phyloP scores from a whole-genome alignment of 2,888 invertebrate genomes.

The Pherbina coryleti region DNA sequence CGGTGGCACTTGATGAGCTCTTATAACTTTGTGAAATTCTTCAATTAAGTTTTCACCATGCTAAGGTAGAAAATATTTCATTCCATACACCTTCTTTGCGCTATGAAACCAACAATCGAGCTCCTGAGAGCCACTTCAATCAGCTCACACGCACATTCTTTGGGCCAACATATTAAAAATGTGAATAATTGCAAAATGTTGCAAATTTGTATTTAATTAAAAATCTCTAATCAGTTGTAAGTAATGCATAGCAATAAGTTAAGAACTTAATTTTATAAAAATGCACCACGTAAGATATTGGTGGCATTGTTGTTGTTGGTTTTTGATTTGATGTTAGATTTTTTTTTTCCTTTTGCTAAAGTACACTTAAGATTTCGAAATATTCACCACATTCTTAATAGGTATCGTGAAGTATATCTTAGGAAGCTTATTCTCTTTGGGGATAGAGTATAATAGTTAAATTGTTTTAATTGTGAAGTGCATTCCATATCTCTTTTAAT shows the following conservation, averaged over 20 bases:
- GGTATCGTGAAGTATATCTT: too few relatives aligned
- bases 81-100: not conserved
- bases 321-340: not conserved
- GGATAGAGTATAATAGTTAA: too few relatives aligned
- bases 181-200: slow-evolving; percentile 59
- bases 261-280: slow-evolving; percentile 5
- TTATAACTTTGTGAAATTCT: slow-evolving; percentile 41
- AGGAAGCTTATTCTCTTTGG: too few relatives aligned
- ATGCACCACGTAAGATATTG: not conserved
- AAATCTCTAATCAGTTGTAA: slow-evolving; percentile 48
- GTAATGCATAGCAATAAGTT: slow-evolving; percentile 37
- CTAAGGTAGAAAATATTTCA: slow-evolving; percentile 7
- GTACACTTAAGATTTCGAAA: not conserved
- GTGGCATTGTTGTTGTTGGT: not conserved
- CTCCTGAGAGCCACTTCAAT: not conserved
- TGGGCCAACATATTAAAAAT: slow-evolving; percentile 46
- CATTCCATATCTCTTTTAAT: too few relatives aligned
- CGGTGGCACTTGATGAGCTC: not conserved
- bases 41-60: slow-evolving; percentile 49
- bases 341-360: not conserved
- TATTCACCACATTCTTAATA: too few relatives aligned
- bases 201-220: slow-evolving; percentile 55
- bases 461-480: too few relatives aligned
- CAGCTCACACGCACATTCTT: slow-evolving; percentile 18
- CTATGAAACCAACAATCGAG: slow-evolving; percentile 22